Base-by-base conservation (phyloP, 2,888 invertebrate species). In the Harpagoxenus sublaevis region DNA sequence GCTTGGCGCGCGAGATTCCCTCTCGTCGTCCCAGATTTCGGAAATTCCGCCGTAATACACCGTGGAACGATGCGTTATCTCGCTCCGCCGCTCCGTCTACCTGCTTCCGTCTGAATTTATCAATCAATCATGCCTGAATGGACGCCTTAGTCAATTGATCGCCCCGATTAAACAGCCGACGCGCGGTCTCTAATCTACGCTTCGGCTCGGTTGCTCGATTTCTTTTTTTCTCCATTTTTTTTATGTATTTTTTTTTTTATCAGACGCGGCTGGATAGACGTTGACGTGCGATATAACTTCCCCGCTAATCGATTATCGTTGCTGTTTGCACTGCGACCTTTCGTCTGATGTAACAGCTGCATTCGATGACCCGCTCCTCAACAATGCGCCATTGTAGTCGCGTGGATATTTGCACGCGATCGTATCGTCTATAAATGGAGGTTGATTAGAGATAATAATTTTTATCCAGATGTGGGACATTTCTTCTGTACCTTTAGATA, bases 111-210 rank as follows among this genome's bases (percentile, higher is more conserved):
- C 48, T 63, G 68, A 77, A 77, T 77, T 68, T 77, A 77, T 77
- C 77, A 77, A 77, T 77, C 65, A 65, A 68, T 42, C 53, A 77
- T 31, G 68, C 68, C 68, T 55, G 77, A 77, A 68, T 68, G 39
- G 18, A 10, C 28, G 68, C 28, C 42, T 39, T 53, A 68, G 18
- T 63, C 62, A 35, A 68, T 53, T 28, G 66, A 77, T 66, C 68
- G 18, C 2, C 4, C 53, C 39, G 77, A 39, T 68, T 53, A 68
- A 68, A 77, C 66, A 77, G 18, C 10, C 66, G 23, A 23, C 23
- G 23, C 28, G 28, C 18, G 39, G 12, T 53, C 53, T 68, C 39
- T 77, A 65, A 77, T 77, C 66, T 66, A 66, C 10, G 39, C 28
- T 77, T 53, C 42, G 68, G 4, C 39, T 53, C 39, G 66, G 28